Percentiles rank a stretch among this genome's conserved stretches.
Evolutionary conservation across 2,113 vertebrate genomes (phyloP).

Genomic region (Halichoeres trimaculatus): DNA sequence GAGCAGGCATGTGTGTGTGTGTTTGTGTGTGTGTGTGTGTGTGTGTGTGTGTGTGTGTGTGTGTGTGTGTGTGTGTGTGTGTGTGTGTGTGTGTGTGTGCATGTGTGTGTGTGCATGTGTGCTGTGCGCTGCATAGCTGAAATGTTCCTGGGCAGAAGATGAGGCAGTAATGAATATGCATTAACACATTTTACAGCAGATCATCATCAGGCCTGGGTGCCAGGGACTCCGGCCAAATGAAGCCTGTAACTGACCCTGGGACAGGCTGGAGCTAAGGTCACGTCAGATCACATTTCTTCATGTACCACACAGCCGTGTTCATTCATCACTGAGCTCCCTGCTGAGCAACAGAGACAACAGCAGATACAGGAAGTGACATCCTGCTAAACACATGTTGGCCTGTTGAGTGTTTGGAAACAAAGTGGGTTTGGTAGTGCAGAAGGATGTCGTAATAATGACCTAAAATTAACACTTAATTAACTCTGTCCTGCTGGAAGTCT

Average conservation of each 20-base stretch:
- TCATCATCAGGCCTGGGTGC: constrained; percentile 50
- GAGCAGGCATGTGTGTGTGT: neutral
- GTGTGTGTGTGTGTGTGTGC: no score
- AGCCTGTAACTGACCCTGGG: constrained; percentile 45
- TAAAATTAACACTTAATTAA: no score
- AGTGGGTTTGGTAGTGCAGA: neutral
- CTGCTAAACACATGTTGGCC: constrained; percentile 24
- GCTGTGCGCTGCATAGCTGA: constrained; percentile 2
- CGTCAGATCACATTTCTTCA: constrained; percentile 62
- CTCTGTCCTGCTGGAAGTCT: no score
- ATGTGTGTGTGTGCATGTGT: neutral
- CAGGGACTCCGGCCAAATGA: constrained; percentile 53
- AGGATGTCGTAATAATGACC: no score
- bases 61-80: neutral
- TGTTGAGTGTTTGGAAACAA: constrained; percentile 15
- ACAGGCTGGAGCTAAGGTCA: constrained; percentile 65
- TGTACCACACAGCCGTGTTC: neutral
- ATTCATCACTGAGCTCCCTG: constrained; percentile 30
- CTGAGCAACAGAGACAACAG: constrained; percentile 32
- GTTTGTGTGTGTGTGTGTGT: neutral
- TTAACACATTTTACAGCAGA: constrained; percentile 58
- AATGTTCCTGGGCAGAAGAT: constrained; percentile 52
- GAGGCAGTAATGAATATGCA: constrained; percentile 67
- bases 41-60: neutral
- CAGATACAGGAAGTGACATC: constrained; percentile 25